Conservation (phyloP, 1,140 invertebrate genomes). For the Papilio helenus region DNA sequence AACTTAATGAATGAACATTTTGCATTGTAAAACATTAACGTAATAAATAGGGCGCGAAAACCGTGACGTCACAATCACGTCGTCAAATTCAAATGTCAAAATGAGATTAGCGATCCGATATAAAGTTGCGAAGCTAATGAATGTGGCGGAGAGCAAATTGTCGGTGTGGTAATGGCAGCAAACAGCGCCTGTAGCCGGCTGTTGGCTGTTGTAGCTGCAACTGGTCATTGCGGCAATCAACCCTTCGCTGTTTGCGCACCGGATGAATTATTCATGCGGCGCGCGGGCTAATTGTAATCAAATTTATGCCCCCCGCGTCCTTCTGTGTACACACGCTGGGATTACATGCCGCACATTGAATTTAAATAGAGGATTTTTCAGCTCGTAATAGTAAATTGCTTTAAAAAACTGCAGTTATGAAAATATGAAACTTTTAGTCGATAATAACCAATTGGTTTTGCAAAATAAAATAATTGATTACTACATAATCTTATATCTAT, state of each 20-base stretch:
- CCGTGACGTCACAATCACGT: slow-evolving; percentile 4
- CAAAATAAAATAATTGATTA: too few relatives aligned
- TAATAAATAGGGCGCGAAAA: slow-evolving; percentile 10
- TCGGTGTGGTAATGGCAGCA: slow-evolving; percentile 60
- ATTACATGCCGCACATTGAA: slow-evolving; percentile 44
- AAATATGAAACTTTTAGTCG: too few relatives aligned
- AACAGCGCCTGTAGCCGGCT: slow-evolving; percentile 51
- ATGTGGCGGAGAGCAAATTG: slow-evolving; percentile 59
- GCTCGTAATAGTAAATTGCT: too few relatives aligned
- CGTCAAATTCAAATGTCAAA: slow-evolving; percentile 38
- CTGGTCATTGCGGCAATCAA: slow-evolving; percentile 69
- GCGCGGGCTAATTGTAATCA: slow-evolving; percentile 80
- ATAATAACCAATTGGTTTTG: too few relatives aligned
- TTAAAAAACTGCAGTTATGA: too few relatives aligned
- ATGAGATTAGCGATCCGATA: slow-evolving; percentile 54
- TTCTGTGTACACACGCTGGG: slow-evolving; percentile 35
- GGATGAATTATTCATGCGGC: slow-evolving; percentile 76
- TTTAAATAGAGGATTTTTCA: background rate
- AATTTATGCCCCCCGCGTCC: slow-evolving; percentile 67
- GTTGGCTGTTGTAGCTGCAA: slow-evolving; percentile 42
- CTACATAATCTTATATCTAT: too few relatives aligned
- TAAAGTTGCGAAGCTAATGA: slow-evolving; percentile 61
- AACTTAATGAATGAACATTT: background rate
- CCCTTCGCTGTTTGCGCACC: slow-evolving; percentile 75
- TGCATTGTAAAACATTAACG: background rate